Evolutionary conservation across 1,140 invertebrate genomes (phyloP), one percentile per base, ranked within the genome.

Genomic region (Onthophagus taurus): DNA sequence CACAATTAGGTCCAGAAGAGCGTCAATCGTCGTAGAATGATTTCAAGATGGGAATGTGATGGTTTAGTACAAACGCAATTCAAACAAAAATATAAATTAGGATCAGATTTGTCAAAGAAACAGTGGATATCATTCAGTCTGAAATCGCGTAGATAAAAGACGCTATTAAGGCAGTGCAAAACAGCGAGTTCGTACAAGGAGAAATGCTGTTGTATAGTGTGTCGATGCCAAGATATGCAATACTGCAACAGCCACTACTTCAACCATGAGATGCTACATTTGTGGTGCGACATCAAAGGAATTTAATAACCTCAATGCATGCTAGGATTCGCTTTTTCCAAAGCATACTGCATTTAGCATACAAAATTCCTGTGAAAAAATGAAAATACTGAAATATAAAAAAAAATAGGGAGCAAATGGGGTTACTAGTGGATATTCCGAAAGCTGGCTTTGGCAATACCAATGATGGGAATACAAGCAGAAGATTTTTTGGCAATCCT

Each of bases 241-340:
- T 26, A n/a, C 24, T n/a, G 24, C 24, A 7, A 26, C 24, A 26
- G 7, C 24, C 7, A 26, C 24, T 26, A 26, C 24, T n/a, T 26
- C 24, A 26, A 26, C 24, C 24, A 26, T 26, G 24, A 26, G n/a
- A 26, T 26, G 24, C n/a, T 26, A 26, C n/a, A 26, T 26, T 26
- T 26, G 24, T 26, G 24, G 24, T 26, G 24, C 24, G n/a, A 26
- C n/a, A n/a, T 26, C 7, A 26, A 7, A 7, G 7, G 24, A 26
- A 26, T n/a, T n/a, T 26, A 26, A 26, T 7, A 26, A 7, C 24
- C n/a, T 7, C 24, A 26, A 7, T n/a, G 24, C 24, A 26, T 7
- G 24, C 24, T 26, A 26, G 24, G n/a, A 26, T 26, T 7, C 24
- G 24, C 7, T 26, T 26, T 7, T 26, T 26, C 7, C 7, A 26